Evolutionary conservation across 2,113 vertebrate genomes (phyloP).

Genomic region (Menura novaehollandiae): DNA sequence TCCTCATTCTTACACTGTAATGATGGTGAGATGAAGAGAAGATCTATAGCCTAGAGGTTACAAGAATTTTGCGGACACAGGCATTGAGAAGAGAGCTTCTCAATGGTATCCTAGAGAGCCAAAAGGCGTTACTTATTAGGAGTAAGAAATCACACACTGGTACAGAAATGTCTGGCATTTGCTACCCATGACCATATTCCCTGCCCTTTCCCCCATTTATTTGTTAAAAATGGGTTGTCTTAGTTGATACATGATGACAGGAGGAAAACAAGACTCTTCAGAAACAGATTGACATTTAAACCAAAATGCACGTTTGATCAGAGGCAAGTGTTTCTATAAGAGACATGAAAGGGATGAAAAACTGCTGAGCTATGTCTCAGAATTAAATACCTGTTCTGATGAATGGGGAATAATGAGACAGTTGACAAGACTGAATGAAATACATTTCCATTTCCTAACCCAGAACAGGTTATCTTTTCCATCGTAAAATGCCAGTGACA

Average conservation of each 20-base stretch:
- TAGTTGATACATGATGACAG: background rate
- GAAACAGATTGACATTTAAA: background rate
- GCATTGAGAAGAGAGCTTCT: background rate
- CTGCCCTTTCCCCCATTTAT: background rate
- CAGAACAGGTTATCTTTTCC: background rate
- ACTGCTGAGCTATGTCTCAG: background rate
- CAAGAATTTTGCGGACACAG: background rate
- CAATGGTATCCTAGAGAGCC: background rate
- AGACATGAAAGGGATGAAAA: background rate
- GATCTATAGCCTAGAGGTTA: background rate
- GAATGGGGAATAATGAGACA: slow-evolving; percentile 13
- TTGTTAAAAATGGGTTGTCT: background rate
- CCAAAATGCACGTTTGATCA: background rate
- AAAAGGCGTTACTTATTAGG: background rate
- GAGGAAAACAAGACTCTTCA: background rate
- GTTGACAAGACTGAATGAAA: background rate
- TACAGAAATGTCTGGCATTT: background rate
- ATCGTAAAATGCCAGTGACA: background rate
- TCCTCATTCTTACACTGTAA: background rate
- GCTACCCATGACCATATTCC: background rate
- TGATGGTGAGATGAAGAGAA: background rate
- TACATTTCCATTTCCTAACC: background rate
- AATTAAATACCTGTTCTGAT: slow-evolving; percentile 38
- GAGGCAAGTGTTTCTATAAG: background rate
- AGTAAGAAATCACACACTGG: background rate